These are phyloP conservation scores for Rhagoletis pomonella DNA, from an alignment of 1,140 invertebrate genomes.

Conservation along the genomic window DNA sequence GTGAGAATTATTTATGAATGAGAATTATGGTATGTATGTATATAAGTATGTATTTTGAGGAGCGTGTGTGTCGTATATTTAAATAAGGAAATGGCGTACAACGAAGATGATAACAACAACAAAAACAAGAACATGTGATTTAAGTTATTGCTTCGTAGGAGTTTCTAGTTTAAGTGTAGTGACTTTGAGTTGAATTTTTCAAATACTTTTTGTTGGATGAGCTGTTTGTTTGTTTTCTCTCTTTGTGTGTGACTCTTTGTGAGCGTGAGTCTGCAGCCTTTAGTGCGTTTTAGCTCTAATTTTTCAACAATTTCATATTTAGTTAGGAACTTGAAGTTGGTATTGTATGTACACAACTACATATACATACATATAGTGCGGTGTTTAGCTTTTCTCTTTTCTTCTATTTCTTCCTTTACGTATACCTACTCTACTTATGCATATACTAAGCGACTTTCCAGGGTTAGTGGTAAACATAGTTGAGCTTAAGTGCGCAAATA, in stretches of 20 bases:
- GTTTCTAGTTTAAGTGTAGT: neutral
- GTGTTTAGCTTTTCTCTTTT: slow-evolving; percentile 53
- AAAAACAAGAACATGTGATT: slow-evolving; percentile 14
- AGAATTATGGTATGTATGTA: neutral
- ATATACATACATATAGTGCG: neutral
- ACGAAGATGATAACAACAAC: neutral
- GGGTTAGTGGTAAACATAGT: slow-evolving; percentile 26
- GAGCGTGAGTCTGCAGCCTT: slow-evolving; percentile 25
- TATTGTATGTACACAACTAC: neutral
- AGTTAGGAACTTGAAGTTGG: neutral
- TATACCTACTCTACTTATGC: neutral
- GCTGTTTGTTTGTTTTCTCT: neutral
- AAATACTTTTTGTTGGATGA: neutral
- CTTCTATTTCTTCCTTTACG: neutral
- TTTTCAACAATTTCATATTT: neutral
- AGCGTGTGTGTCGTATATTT: too few relatives aligned
- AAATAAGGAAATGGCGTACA: slow-evolving; percentile 14
- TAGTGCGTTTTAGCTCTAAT: slow-evolving; percentile 51
- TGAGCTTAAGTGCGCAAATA: neutral
- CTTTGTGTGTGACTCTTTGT: neutral
- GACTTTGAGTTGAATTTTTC: neutral
- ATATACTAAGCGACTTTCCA: neutral
- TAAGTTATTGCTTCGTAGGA: slow-evolving; percentile 9
- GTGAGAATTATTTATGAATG: slow-evolving; percentile 13
- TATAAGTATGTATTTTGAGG: neutral